phyloP scores from a whole-genome alignment of 2,113 vertebrate genomes.

The Cricetomys ansorgei region DNA sequence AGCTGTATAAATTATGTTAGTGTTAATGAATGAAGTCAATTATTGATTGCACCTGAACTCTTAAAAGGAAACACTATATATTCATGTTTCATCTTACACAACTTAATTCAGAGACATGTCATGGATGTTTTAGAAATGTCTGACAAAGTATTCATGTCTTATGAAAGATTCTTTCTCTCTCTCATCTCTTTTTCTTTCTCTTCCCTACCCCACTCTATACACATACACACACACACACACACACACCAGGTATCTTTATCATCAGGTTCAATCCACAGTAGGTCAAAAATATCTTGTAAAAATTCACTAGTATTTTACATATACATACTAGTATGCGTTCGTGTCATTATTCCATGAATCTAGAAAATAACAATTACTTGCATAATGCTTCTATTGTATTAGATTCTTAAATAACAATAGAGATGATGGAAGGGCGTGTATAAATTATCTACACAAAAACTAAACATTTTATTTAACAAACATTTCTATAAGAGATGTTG shows the following conservation, averaged over 20 bases:
- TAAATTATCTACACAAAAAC: not conserved
- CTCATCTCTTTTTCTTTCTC: rapidly evolving
- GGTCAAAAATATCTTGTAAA: not conserved
- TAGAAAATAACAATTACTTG: not conserved
- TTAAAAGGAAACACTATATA: not conserved
- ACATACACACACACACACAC: not conserved
- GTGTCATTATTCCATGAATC: not conserved
- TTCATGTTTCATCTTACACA: not conserved
- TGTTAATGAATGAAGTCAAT: not conserved
- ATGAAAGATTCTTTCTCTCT: not conserved
- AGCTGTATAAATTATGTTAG: not conserved
- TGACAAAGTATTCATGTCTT: not conserved
- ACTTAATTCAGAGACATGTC: not conserved
- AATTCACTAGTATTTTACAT: not conserved
- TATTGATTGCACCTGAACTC: not conserved
- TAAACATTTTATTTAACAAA: not conserved
- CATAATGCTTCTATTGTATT: not conserved
- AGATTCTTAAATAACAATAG: not conserved
- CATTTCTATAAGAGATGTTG: not conserved
- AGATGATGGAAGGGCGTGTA: not conserved
- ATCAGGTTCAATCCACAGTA: not conserved
- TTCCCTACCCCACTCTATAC: not conserved
- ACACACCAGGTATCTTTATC: not conserved
- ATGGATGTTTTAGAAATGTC: not conserved
- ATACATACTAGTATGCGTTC: not conserved